Percentiles rank a stretch among this genome's conserved stretches.
Evolutionary conservation across 2,113 vertebrate genomes (phyloP).

Genomic region (Chloropsis hardwickii): DNA sequence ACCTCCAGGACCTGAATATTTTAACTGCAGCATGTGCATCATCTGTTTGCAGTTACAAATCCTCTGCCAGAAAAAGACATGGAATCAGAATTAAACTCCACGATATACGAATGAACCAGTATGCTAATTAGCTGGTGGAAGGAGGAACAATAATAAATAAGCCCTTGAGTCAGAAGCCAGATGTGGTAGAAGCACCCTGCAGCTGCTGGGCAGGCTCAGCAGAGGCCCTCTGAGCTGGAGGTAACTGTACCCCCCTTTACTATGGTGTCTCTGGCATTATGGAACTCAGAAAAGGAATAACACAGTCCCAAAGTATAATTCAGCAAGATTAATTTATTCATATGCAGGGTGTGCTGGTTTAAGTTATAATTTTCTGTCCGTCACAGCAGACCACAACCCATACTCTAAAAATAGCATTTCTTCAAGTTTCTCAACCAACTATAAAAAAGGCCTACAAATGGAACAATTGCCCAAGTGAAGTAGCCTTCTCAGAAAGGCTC

Average conservation of each 20-base stretch:
- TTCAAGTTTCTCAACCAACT: not conserved
- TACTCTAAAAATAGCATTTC: not conserved
- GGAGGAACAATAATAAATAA: not conserved
- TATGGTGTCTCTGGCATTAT: not conserved
- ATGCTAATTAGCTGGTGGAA: not conserved
- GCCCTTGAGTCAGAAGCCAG: not conserved
- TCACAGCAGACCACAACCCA: not conserved
- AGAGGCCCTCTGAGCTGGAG: not conserved
- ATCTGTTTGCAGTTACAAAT: not conserved
- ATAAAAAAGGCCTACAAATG: not conserved
- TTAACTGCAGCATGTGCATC: not conserved
- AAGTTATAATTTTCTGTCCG: not conserved
- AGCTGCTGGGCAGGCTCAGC: not conserved
- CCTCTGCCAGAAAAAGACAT: not conserved
- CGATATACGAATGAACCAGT: accelerated
- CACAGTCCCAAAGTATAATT: not conserved
- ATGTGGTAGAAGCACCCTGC: not conserved
- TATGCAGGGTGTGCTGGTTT: not conserved
- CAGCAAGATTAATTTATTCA: not conserved
- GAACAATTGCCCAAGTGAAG: not conserved
- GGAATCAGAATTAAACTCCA: not conserved
- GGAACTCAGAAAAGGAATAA: not conserved
- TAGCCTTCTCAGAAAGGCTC: not conserved
- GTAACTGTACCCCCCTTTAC: not conserved
- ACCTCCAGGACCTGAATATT: not conserved